Conservation (phyloP, 1,140 invertebrate species). For the Nasonia vitripennis region DNA sequence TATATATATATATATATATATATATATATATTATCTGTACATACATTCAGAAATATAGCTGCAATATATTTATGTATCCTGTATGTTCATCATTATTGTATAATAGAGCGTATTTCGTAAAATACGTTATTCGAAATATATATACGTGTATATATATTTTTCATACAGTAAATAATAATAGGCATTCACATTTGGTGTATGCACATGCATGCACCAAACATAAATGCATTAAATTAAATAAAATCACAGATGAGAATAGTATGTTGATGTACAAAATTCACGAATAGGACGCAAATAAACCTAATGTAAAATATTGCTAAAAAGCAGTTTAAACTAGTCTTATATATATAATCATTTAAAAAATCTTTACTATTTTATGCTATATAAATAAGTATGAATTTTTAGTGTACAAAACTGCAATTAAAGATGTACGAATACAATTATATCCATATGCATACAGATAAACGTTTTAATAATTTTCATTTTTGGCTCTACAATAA, state of each 20-base stretch:
- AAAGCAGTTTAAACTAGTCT: constrained; percentile 18
- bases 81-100: constrained; percentile 16
- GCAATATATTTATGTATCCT: constrained; percentile 44
- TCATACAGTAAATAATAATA: constrained; percentile 29
- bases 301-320: constrained; percentile 7
- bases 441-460: neutral
- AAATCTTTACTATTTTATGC: neutral
- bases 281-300: neutral
- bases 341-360: neutral
- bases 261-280: neutral
- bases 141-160: neutral
- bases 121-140: neutral
- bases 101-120: neutral
- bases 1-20: too few relatives aligned
- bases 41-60: constrained; percentile 1
- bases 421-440: neutral
- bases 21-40: constrained; percentile 12
- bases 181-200: constrained; percentile 17
- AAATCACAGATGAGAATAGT: constrained; percentile 45
- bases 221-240: constrained; percentile 37
- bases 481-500: neutral
- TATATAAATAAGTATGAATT: too few relatives aligned
- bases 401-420: too few relatives aligned
- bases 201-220: constrained; percentile 22
- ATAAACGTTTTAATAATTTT: neutral